These are phyloP conservation scores for Catharus bicknelli DNA, from an alignment of 2,113 vertebrate species.

Conservation along the genomic window DNA sequence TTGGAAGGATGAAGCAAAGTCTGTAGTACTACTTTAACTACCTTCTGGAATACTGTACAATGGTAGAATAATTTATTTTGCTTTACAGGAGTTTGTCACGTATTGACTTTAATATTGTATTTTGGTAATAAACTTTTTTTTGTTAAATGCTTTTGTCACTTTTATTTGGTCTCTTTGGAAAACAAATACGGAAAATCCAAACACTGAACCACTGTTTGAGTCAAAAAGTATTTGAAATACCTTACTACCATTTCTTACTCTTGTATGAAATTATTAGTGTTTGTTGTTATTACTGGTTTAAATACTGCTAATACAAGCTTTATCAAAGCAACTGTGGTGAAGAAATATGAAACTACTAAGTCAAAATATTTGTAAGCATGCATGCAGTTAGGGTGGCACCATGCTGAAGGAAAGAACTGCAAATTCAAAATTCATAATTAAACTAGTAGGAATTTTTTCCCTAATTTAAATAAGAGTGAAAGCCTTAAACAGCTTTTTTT, in stretches of 20 bases:
- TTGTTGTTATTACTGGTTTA: background rate
- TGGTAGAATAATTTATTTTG: constrained; percentile 92
- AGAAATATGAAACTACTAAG: background rate
- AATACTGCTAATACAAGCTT: background rate
- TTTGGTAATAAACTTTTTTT: constrained; percentile 94
- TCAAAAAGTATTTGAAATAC: background rate
- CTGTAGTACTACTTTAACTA: constrained; percentile 73
- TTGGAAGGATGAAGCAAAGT: constrained; percentile 69
- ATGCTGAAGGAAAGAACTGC: background rate
- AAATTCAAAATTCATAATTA: background rate
- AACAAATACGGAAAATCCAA: background rate
- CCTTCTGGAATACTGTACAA: constrained; percentile 81
- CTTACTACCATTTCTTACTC: background rate
- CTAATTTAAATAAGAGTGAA: background rate
- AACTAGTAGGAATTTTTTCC: background rate
- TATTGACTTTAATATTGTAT: constrained; percentile 91
- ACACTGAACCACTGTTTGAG: background rate
- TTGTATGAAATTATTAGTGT: background rate
- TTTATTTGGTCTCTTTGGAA: constrained; percentile 1
- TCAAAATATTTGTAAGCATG: background rate
- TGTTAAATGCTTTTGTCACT: constrained; percentile 70
- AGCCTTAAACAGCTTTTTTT: background rate
- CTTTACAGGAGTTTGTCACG: constrained; percentile 86
- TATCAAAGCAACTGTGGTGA: background rate
- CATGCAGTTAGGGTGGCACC: background rate